Evolutionary conservation across 2,113 vertebrate species (phyloP).

Genomic region (Triplophysa tibetana): DNA sequence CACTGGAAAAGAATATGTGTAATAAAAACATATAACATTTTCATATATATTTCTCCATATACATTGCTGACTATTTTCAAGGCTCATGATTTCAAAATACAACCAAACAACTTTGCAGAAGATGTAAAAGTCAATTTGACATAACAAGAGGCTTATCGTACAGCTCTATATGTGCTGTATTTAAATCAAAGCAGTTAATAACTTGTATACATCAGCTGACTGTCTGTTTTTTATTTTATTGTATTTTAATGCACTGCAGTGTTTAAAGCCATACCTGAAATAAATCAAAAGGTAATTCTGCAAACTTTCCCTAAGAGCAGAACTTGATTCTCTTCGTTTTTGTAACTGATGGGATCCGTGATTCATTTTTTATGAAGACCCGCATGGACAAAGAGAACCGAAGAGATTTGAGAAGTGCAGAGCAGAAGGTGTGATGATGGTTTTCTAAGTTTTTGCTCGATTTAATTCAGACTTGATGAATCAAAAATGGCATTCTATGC

Average conservation of each 20-base stretch:
- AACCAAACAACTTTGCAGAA: too few relatives aligned
- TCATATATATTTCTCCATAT: too few relatives aligned
- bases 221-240: background rate
- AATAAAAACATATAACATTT: too few relatives aligned
- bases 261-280: background rate
- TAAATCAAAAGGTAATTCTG: background rate
- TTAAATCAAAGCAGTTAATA: slow-evolving; percentile 3
- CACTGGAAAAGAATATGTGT: too few relatives aligned
- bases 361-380: background rate
- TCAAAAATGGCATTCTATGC: slow-evolving; percentile 63
- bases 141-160: background rate
- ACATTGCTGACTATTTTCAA: too few relatives aligned
- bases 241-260: background rate
- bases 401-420: background rate
- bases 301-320: background rate
- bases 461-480: slow-evolving; percentile 63
- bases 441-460: slow-evolving; percentile 29
- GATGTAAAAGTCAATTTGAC: too few relatives aligned
- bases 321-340: slow-evolving; percentile 2
- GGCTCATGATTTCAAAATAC: too few relatives aligned
- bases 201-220: background rate
- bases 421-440: background rate
- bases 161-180: background rate
- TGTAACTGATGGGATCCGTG: slow-evolving; percentile 4
- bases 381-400: background rate